These are phyloP conservation scores for Oryctes rhinoceros DNA, from an alignment of 1,140 invertebrate species.

Conservation along the genomic window DNA sequence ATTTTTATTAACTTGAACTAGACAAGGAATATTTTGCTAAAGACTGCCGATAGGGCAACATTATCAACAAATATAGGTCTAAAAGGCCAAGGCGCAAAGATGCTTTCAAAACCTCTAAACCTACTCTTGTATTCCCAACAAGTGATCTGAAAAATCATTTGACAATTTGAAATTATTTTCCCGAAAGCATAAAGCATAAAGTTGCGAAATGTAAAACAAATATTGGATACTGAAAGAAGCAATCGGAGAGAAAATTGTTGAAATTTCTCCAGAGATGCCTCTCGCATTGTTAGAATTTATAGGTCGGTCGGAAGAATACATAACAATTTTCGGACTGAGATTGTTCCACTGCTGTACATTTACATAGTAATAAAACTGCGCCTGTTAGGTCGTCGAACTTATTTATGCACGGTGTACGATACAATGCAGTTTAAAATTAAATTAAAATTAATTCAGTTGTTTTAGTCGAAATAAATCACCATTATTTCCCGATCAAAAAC, in stretches of 20 bases:
- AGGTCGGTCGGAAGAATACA: neutral
- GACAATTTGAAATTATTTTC: slow-evolving; percentile 21
- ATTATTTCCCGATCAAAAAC: neutral
- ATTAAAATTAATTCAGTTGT: neutral
- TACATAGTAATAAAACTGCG: neutral
- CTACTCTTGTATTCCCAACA: neutral
- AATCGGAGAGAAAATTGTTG: slow-evolving; percentile 30
- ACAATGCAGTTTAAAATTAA: no score
- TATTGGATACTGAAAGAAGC: slow-evolving; percentile 11
- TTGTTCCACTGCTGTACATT: neutral
- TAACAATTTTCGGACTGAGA: neutral
- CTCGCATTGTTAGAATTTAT: slow-evolving; percentile 18
- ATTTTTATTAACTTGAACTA: no score
- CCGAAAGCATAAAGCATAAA: neutral
- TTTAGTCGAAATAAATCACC: neutral
- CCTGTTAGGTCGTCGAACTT: neutral
- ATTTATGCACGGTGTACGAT: no score
- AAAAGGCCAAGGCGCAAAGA: neutral
- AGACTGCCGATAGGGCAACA: no score
- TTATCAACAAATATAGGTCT: no score
- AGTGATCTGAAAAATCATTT: neutral
- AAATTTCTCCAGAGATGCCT: slow-evolving; percentile 29
- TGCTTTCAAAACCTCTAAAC: neutral
- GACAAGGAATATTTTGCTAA: no score
- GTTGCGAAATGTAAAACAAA: slow-evolving; percentile 24